Conservation (phyloP, 2,888 invertebrate species). For the Gari tellinella region DNA sequence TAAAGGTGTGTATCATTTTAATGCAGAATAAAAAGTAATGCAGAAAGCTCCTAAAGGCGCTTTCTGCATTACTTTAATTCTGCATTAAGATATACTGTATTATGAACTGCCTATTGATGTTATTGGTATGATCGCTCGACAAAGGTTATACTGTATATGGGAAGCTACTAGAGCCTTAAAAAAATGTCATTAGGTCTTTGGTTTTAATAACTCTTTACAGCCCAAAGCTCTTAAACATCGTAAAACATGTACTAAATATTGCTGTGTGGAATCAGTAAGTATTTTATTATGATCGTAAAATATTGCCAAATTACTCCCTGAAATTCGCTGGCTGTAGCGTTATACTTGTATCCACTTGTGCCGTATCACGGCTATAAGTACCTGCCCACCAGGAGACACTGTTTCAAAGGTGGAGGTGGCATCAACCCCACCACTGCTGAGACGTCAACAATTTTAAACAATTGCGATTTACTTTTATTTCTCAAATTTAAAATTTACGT, state of each 20-base stretch:
- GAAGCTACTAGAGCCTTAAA: no score
- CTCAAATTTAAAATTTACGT: no score
- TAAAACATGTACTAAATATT: conserved; percentile 60
- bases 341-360: conserved; percentile 45
- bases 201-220: conserved; percentile 60
- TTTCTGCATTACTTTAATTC: no score
- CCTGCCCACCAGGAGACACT: conserved; percentile 27
- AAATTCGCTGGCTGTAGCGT: conserved; percentile 24
- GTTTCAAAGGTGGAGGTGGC: conserved; percentile 21
- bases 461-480: no score
- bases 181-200: conserved; percentile 29
- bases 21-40: no score
- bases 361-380: conserved; percentile 42
- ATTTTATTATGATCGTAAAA: conserved; percentile 64
- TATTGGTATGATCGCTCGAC: no score
- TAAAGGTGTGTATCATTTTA: no score
- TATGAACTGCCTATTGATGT: no score
- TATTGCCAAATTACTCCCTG: conserved; percentile 50
- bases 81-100: no score
- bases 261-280: conserved; percentile 47
- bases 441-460: no score
- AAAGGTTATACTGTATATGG: no score
- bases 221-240: conserved; percentile 43
- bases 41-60: no score
- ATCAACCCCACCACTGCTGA: neutral